Base-by-base conservation (phyloP, 2,113 vertebrate species). In the Herpetotheres cachinnans region DNA sequence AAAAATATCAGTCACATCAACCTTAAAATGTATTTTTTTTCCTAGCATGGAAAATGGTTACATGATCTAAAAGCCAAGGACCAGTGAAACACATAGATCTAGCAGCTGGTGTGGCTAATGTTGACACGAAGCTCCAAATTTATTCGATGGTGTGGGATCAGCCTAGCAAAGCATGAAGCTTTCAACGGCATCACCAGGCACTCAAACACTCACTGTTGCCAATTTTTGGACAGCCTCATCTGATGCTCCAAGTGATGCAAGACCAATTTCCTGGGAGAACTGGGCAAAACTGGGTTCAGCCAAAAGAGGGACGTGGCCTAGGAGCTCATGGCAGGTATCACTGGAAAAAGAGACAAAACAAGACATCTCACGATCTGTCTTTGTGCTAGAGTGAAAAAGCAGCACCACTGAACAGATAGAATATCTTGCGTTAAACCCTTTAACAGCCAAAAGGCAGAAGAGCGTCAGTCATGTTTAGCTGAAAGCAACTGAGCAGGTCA, bases 231-330 rank as follows among this genome's bases (percentile, higher is more conserved):
- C 98, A 52, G 99, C 98, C 83, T 99, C 99, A 63, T 99, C 99
- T 21, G 99, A 99, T 82, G 99, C 99, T 27, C 99, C 99, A 18
- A 99, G 98, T n/a, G 99, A 99, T 56, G 99, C 99, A 61, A 99
- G 97, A 72, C 99, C 99, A 80, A 99, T 99, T 98, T 99, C 99
- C 97, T 99, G 99, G 55, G 99, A 99, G 97, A 99, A 99, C 61
- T 99, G 99, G 73, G 99, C 99, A 96, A 99, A 99, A 97, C 99
- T 99, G 72, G 99, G 99, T 97, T 99, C 99, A 63, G 99, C 99
- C 84, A 99, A 97, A 93, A 99, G 98, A 4, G 99, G 99, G 32
- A 99, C 99, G 1, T 99, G 99, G 34, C 99, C 99, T 94, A 99
- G 97, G 88, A 99, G 98, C 91, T 99, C 99, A 84, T 99, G 99